Conservation (phyloP, 2,113 vertebrate species). For the Ibidorhyncha struthersii region DNA sequence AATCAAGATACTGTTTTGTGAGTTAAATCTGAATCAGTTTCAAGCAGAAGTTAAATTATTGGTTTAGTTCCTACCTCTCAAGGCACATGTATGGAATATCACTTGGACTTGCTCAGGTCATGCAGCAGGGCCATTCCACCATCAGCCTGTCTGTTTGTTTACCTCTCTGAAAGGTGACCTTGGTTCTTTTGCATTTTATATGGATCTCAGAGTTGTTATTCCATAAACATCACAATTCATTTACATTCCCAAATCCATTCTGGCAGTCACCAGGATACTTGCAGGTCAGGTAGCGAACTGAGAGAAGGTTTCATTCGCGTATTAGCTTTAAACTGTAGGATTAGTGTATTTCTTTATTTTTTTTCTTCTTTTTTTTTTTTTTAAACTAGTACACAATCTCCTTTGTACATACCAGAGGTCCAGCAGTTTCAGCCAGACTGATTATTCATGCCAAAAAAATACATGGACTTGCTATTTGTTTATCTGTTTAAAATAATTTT, state of each 20-base stretch:
- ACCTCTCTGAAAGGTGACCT: not conserved
- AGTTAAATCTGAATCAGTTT: not conserved
- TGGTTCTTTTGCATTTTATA: not conserved
- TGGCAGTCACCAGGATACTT: not conserved
- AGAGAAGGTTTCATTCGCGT: not conserved
- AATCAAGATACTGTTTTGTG: conserved; percentile 5
- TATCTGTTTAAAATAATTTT: not conserved
- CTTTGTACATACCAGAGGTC: not conserved
- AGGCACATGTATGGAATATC: not conserved
- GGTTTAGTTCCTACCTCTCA: not conserved
- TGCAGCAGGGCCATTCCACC: not conserved
- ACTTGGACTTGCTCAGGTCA: not conserved
- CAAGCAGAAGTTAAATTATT: not conserved
- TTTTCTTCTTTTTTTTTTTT: not conserved
- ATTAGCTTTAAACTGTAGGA: not conserved
- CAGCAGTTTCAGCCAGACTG: not conserved
- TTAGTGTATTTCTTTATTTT: not conserved
- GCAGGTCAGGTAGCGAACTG: not conserved
- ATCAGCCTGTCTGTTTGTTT: not conserved
- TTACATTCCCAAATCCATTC: not conserved
- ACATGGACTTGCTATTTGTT: not conserved
- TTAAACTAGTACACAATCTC: not conserved
- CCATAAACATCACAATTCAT: not conserved
- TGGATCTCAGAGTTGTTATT: not conserved
- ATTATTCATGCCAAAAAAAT: not conserved